These are phyloP conservation scores for Drosophila serrata DNA, from an alignment of 1,140 invertebrate species.

Conservation along the genomic window DNA sequence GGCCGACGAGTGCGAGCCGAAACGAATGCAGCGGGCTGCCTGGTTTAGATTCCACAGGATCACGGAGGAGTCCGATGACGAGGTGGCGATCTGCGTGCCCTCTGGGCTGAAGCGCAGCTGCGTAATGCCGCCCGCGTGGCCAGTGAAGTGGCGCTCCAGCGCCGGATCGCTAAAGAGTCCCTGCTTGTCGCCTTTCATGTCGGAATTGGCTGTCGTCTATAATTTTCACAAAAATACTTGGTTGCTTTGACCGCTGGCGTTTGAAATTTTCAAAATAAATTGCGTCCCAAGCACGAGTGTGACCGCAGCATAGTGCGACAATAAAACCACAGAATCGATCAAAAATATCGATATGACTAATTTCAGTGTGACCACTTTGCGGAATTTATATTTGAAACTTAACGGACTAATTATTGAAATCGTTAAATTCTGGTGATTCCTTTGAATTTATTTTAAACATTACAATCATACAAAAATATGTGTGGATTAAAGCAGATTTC, in stretches of 20 bases:
- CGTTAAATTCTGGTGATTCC: too few species aligned
- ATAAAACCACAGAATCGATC: not conserved
- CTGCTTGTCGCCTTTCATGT: conserved; percentile 21
- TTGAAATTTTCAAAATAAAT: conserved; percentile 39
- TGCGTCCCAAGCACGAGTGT: conserved; percentile 22
- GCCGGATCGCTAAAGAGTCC: conserved; percentile 86
- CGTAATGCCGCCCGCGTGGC: conserved; percentile 91
- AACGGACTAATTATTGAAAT: not conserved
- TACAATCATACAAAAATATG: too few species aligned
- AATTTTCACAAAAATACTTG: not conserved
- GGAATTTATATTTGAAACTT: not conserved
- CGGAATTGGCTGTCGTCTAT: not conserved
- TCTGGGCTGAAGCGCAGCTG: conserved; percentile 92
- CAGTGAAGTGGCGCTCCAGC: conserved; percentile 92
- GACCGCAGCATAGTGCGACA: not conserved
- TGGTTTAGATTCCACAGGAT: conserved; percentile 92
- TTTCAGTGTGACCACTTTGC: not conserved
- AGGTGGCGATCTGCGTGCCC: conserved; percentile 91
- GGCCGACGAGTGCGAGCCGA: conserved; percentile 88
- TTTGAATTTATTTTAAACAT: too few species aligned
- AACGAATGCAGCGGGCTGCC: conserved; percentile 89
- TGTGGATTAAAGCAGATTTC: too few species aligned
- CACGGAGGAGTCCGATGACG: conserved; percentile 91
- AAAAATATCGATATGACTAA: not conserved
- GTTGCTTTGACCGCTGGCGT: conserved; percentile 24